Evolutionary conservation across 2,888 invertebrate species (phyloP), one percentile per base, ranked within the genome.

Genomic region (Laspeyria flexula): DNA sequence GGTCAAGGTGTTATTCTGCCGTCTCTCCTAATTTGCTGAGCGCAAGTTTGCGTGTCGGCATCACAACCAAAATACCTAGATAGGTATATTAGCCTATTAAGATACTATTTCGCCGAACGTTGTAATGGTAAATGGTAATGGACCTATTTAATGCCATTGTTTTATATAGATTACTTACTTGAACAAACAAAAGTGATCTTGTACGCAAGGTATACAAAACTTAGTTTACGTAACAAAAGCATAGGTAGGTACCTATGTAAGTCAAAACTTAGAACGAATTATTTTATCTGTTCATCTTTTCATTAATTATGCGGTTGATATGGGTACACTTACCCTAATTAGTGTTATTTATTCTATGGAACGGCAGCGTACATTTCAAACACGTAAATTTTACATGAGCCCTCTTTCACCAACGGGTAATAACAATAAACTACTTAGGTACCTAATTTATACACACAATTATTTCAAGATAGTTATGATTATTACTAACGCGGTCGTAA

Each of bases 161-260:
- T 62, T 65, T 38, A 51, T n/a, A n/a, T 52, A 53, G 40, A 40
- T 27, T 65, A 52, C 47, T 48, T 39, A 57, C 52, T 57, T 60
- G 31, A 66, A 63, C 46, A 68, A 71, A 69, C 60, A 72, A 77
- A 77, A 75, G 66, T 66, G 56, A 69, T 69, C 47, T 65, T 47
- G 51, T 49, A 56, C 62, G 38, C 47, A n/a, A n/a, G n/a, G n/a
- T 31, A 56, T 58, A 61, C 61, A 41, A 45, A 18, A 40, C 33
- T 9, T 40, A 25, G 33, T 58, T 65, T 71, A 77, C 55, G 65
- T 69, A 77, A 75, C 56, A 57, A 37, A 43, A 60, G 43, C 50
- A 60, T 66, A 55, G 43, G 25, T n/a, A n/a, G n/a, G n/a, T n/a
- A n/a, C n/a, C n/a, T n/a, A n/a, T n/a, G n/a, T n/a, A n/a, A n/a